phyloP scores from a whole-genome alignment of 2,888 invertebrate species.

The Heteropelma amictum region DNA sequence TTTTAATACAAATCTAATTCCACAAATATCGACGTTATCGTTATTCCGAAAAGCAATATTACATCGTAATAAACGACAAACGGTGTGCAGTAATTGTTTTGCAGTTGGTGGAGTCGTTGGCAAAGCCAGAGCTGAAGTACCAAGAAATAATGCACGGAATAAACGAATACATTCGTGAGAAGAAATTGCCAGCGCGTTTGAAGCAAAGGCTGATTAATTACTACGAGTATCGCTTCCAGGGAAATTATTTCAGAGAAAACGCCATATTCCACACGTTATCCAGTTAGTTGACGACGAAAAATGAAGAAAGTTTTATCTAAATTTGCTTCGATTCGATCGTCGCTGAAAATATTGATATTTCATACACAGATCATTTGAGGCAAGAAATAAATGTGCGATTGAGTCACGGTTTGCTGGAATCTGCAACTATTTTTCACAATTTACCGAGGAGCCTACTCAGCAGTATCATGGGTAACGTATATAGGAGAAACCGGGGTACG shows the following conservation, averaged over 20 bases:
- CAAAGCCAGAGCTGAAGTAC: conserved; percentile 78
- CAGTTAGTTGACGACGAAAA: conserved; percentile 67
- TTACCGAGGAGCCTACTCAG: conserved; percentile 65
- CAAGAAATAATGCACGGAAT: conserved; percentile 80
- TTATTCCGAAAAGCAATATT: too few relatives aligned
- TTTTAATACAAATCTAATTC: not conserved
- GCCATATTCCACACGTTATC: conserved; percentile 80
- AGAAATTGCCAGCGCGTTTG: conserved; percentile 80
- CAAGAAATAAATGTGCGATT: conserved; percentile 71
- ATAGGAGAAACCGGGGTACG: too few relatives aligned
- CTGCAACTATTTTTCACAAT: conserved; percentile 68
- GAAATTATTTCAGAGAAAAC: conserved; percentile 81
- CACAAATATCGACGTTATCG: too few relatives aligned
- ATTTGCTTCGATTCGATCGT: not conserved
- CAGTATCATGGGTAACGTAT: conserved; percentile 70
- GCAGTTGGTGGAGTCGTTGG: conserved; percentile 75
- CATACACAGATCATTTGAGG: conserved; percentile 64
- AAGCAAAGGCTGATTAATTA: conserved; percentile 80
- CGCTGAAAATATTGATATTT: not conserved
- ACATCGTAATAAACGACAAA: not conserved
- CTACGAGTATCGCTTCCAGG: conserved; percentile 81
- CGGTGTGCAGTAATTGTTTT: conserved; percentile 73
- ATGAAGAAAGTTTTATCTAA: not conserved
- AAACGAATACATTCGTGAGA: conserved; percentile 81
- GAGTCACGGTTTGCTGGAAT: conserved; percentile 69